phyloP scores from a whole-genome alignment of 2,113 vertebrate genomes.

The Trichomycterus rosablanca region DNA sequence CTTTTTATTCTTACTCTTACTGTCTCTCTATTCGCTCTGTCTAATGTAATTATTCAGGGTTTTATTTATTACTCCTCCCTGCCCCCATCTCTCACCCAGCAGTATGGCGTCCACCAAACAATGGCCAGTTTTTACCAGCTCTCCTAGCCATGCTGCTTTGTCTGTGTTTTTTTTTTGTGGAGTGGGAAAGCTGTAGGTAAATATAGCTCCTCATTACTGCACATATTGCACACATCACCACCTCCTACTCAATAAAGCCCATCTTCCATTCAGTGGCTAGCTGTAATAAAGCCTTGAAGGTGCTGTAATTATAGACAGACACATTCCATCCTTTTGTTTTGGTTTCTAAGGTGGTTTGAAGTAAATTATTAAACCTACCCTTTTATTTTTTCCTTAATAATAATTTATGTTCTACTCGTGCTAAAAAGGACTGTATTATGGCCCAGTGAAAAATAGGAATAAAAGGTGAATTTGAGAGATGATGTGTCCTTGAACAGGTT shows the following conservation, averaged over 20 bases:
- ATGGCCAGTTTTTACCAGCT: neutral
- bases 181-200: neutral
- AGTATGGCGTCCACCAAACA: constrained; percentile 16
- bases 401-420: too few relatives aligned
- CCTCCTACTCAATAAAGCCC: neutral
- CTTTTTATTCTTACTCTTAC: neutral
- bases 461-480: neutral
- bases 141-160: neutral
- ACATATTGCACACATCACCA: neutral
- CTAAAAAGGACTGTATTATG: neutral
- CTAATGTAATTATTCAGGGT: constrained; percentile 1
- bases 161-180: neutral
- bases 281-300: neutral
- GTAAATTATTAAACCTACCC: neutral
- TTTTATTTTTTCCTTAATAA: neutral
- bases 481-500: neutral
- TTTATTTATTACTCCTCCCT: constrained; percentile 12
- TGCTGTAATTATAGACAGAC: neutral
- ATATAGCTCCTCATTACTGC: neutral
- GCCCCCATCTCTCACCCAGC: constrained; percentile 1
- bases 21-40: neutral
- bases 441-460: neutral
- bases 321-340: neutral
- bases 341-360: neutral
- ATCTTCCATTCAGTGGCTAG: neutral